Percentiles rank a stretch among this genome's conserved stretches.
phyloP scores from a whole-genome alignment of 2,797 vertebrate genomes.

The Paratrypauchen microcephalus region DNA sequence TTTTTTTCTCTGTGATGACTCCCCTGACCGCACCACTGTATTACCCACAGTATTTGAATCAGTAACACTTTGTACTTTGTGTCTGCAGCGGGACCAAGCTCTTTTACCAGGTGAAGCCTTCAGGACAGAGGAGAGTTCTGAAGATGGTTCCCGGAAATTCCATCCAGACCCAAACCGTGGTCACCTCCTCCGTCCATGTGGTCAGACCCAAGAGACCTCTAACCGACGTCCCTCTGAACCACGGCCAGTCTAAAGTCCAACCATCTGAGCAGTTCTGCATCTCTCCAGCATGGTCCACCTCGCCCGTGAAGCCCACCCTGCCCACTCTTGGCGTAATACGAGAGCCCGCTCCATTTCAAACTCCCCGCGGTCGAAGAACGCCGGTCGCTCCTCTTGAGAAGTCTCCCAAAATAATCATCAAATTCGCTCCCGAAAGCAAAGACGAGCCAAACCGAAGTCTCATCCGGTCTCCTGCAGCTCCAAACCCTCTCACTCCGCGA shows the following conservation, averaged over 20 bases:
- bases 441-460: too few relatives aligned
- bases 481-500: too few relatives aligned
- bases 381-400: too few relatives aligned
- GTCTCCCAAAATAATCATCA: too few relatives aligned
- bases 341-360: too few relatives aligned
- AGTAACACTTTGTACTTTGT: not conserved
- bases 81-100: slow-evolving; percentile 60
- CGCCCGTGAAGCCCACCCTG: not conserved
- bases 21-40: too few relatives aligned
- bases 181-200: slow-evolving; percentile 11
- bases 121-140: slow-evolving; percentile 72
- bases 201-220: not conserved
- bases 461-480: too few relatives aligned
- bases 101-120: slow-evolving; percentile 76
- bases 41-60: too few relatives aligned
- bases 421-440: too few relatives aligned
- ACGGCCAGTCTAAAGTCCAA: not conserved
- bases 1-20: too few relatives aligned
- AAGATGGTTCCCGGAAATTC: slow-evolving; percentile 72
- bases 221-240: not conserved
- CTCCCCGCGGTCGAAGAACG: too few relatives aligned
- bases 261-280: not conserved
- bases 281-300: not conserved
- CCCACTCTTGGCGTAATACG: too few relatives aligned
- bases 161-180: slow-evolving; percentile 34